A percentile compares a stretch with the other conserved stretches of the same genome.
Conservation (phyloP, 2,888 invertebrate genomes). For the Agrochola macilenta region DNA sequence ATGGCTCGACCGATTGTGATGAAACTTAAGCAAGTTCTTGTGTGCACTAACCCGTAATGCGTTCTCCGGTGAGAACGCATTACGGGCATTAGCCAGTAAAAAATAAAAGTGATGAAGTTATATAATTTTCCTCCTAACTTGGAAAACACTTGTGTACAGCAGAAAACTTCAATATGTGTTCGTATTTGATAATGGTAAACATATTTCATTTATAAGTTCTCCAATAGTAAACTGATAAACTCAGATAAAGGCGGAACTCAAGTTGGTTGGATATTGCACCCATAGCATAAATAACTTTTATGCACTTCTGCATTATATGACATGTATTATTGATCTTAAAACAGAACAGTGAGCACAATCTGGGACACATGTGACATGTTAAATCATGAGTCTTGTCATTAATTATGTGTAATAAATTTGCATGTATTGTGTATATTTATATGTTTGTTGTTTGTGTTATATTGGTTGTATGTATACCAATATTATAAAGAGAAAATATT, state of each 20-base stretch:
- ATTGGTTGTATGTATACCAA: not conserved
- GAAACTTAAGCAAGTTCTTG: too few relatives aligned
- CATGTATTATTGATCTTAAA: conserved; percentile 15
- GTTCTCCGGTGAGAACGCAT: too few relatives aligned
- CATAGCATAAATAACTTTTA: conserved; percentile 18
- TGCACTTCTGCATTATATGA: not conserved
- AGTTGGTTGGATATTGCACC: conserved; percentile 28
- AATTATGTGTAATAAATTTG: not conserved
- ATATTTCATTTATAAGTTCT: conserved; percentile 3
- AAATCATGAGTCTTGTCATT: not conserved
- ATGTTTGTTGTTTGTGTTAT: too few relatives aligned
- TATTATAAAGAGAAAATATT: too few relatives aligned
- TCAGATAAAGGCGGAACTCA: conserved; percentile 31
- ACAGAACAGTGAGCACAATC: conserved; percentile 13
- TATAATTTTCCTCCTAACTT: not conserved
- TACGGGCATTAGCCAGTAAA: not conserved
- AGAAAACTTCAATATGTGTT: not conserved
- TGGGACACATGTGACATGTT: not conserved
- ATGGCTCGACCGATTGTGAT: too few relatives aligned
- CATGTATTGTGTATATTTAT: not conserved
- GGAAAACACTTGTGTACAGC: not conserved
- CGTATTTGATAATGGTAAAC: not conserved
- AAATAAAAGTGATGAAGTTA: not conserved
- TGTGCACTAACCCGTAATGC: too few relatives aligned
- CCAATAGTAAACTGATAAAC: conserved; percentile 24